Evolutionary conservation across 2,113 vertebrate genomes (phyloP).

Genomic region (Rhagologus leucostigma): DNA sequence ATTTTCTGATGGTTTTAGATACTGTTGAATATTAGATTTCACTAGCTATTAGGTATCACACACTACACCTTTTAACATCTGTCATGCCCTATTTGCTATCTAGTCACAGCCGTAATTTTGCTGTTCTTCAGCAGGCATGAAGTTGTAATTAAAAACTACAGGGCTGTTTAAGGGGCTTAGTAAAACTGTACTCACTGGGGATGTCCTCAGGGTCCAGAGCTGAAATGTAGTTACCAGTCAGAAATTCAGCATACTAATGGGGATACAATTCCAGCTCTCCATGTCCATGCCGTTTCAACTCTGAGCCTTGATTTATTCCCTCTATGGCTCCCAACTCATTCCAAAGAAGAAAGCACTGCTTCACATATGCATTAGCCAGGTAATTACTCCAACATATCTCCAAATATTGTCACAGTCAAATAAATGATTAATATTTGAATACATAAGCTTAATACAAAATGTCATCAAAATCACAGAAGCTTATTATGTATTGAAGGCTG

Average conservation of each 20-base stretch:
- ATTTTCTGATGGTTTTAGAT: background rate
- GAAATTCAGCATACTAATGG: background rate
- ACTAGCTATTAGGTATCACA: background rate
- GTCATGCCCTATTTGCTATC: background rate
- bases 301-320: background rate
- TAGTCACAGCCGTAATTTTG: constrained; percentile 7
- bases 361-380: background rate
- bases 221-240: background rate
- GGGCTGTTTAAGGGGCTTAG: constrained; percentile 7
- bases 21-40: background rate
- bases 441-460: background rate
- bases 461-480: background rate
- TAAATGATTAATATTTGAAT: background rate
- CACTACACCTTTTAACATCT: background rate
- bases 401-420: background rate
- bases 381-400: background rate
- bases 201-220: background rate
- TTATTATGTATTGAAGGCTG: background rate
- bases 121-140: background rate
- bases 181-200: background rate
- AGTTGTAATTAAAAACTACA: constrained; percentile 23
- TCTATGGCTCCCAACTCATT: background rate
- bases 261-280: background rate
- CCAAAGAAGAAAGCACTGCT: background rate
- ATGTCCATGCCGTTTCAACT: background rate